Evolutionary conservation across 1,140 invertebrate species (phyloP).

Genomic region (Saccostrea echinata): DNA sequence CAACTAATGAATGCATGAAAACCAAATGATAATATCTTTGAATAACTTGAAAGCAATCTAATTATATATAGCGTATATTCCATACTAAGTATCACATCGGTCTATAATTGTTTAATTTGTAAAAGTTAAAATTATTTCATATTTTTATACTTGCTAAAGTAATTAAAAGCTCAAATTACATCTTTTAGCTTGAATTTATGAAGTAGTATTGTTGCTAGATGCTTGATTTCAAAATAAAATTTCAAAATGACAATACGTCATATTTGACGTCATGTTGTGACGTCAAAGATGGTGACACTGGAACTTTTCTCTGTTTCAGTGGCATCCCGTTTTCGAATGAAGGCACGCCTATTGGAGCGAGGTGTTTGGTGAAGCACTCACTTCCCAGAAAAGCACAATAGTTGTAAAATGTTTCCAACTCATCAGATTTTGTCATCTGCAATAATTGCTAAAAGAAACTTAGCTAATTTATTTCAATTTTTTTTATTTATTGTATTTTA

Average conservation of each 20-base stretch:
- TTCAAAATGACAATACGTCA: neutral
- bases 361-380: slow-evolving; percentile 37
- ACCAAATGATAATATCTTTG: neutral
- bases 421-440: neutral
- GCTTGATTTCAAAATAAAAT: neutral
- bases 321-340: slow-evolving; percentile 63
- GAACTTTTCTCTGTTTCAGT: slow-evolving; percentile 56
- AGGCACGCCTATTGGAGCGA: slow-evolving; percentile 42
- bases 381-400: slow-evolving; percentile 23
- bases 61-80: neutral
- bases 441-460: slow-evolving; percentile 1
- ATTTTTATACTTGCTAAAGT: neutral
- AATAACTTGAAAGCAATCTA: neutral
- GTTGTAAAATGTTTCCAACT: slow-evolving; percentile 29
- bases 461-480: neutral
- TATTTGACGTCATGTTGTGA: neutral
- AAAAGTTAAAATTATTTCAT: neutral
- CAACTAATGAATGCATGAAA: slow-evolving; percentile 1
- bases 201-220: neutral
- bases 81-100: neutral
- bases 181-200: neutral
- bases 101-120: neutral
- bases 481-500: slow-evolving; percentile 10
- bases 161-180: neutral
- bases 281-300: slow-evolving; percentile 30